phyloP scores from a whole-genome alignment of 1,140 invertebrate species.

The Lineus longissimus region DNA sequence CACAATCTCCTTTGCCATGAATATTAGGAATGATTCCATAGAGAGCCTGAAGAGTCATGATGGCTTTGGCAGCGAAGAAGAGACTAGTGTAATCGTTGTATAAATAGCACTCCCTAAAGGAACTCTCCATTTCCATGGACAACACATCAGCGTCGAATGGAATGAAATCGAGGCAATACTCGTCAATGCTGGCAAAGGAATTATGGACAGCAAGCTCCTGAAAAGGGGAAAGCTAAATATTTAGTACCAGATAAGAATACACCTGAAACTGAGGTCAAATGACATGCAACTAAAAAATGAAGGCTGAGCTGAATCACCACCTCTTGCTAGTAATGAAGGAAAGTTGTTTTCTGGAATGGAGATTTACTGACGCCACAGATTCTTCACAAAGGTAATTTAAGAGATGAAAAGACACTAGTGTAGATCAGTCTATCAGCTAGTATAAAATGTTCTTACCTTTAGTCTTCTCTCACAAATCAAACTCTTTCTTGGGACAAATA shows the following conservation, averaged over 20 bases:
- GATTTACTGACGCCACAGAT: too few species aligned
- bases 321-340: too few species aligned
- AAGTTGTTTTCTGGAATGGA: too few species aligned
- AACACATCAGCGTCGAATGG: slow-evolving; percentile 89
- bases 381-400: too few species aligned
- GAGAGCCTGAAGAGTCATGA: slow-evolving; percentile 78
- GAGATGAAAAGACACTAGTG: too few species aligned
- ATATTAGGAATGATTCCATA: slow-evolving; percentile 87
- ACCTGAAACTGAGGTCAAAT: too few species aligned
- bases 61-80: slow-evolving; percentile 81
- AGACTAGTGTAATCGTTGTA: slow-evolving; percentile 85
- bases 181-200: slow-evolving; percentile 62
- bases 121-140: slow-evolving; percentile 74
- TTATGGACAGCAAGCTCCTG: background rate
- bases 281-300: too few species aligned
- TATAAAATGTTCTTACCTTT: too few species aligned
- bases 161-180: slow-evolving; percentile 82
- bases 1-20: slow-evolving; percentile 83
- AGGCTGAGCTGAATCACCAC: too few species aligned
- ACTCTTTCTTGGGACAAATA: slow-evolving; percentile 85
- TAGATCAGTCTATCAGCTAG: too few species aligned
- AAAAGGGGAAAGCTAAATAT: background rate
- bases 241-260: too few species aligned
- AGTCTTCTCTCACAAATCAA: slow-evolving; percentile 79
- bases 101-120: slow-evolving; percentile 66